Evolutionary conservation across 2,888 invertebrate species (phyloP).

Genomic region (Philereme vetulata): DNA sequence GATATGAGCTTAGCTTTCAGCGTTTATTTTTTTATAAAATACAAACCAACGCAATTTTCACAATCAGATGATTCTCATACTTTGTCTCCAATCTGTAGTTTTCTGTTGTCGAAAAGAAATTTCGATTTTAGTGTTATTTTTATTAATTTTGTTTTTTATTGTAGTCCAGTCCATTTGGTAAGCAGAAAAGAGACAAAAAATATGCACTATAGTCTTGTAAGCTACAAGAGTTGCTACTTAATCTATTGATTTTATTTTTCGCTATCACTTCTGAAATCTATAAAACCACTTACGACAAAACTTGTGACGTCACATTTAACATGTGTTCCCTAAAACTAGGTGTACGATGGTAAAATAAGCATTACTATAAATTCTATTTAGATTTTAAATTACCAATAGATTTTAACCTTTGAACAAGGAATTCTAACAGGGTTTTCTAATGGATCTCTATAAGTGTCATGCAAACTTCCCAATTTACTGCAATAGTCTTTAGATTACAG

Average conservation of each 20-base stretch:
- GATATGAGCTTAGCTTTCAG: constrained; percentile 58
- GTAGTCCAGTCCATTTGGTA: constrained; percentile 75
- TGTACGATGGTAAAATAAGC: constrained; percentile 11
- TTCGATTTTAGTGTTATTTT: constrained; percentile 52
- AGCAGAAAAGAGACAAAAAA: constrained; percentile 80
- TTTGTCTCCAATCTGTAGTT: constrained; percentile 98
- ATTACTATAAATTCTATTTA: constrained; percentile 26
- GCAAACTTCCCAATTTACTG: constrained; percentile 29
- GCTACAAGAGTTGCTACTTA: constrained; percentile 43
- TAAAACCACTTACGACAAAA: no score
- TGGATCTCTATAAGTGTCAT: constrained; percentile 36
- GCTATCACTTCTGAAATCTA: background rate
- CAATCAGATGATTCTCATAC: constrained; percentile 98
- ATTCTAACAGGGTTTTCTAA: constrained; percentile 34
- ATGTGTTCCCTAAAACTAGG: background rate
- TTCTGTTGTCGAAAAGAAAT: constrained; percentile 86
- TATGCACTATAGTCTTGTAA: constrained; percentile 72
- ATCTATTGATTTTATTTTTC: constrained; percentile 34
- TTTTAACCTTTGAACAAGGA: constrained; percentile 17
- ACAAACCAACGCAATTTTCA: constrained; percentile 97
- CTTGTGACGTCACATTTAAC: no score
- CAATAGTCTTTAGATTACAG: constrained; percentile 6
- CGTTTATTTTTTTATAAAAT: constrained; percentile 62
- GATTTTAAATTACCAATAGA: constrained; percentile 18
- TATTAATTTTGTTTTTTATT: constrained; percentile 44